Percentiles rank a stretch among this genome's conserved stretches.
phyloP scores from a whole-genome alignment of 2,113 vertebrate genomes.

The Myotis yumanensis region DNA sequence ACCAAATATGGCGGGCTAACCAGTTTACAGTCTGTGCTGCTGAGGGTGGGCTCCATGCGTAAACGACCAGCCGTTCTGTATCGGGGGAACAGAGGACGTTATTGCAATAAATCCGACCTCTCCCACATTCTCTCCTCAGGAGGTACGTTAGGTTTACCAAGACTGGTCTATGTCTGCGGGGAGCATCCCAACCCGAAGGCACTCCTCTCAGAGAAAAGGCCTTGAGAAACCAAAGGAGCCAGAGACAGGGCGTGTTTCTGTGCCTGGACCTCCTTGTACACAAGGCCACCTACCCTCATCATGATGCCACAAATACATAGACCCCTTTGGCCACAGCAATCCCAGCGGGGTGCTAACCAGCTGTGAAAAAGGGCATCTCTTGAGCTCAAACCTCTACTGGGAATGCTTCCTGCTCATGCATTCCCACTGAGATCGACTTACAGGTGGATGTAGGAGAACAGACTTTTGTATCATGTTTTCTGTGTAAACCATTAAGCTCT shows the following conservation, averaged over 20 bases:
- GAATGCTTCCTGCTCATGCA: not conserved
- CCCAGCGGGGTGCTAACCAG: not conserved
- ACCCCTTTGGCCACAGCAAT: not conserved
- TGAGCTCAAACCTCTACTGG: not conserved
- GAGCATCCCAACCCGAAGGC: not conserved
- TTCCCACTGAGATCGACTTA: constrained; percentile 52
- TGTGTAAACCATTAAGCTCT: constrained; percentile 39
- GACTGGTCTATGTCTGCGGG: not conserved
- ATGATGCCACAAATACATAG: not conserved
- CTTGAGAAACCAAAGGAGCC: not conserved
- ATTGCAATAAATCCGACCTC: not conserved
- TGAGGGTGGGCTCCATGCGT: not conserved
- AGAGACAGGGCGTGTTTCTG: not conserved
- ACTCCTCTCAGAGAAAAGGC: not conserved
- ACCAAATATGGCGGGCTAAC: constrained; percentile 42
- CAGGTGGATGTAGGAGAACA: not conserved
- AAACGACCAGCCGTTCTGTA: not conserved
- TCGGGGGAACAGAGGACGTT: not conserved
- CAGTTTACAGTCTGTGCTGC: not conserved
- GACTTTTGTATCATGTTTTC: not conserved
- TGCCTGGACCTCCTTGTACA: not conserved
- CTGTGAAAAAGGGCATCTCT: not conserved
- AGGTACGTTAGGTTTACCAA: not conserved
- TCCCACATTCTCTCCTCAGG: not conserved
- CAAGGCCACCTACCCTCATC: not conserved